Evolutionary conservation across 2,888 invertebrate species (phyloP).

Genomic region (Eupithecia subfuscata): DNA sequence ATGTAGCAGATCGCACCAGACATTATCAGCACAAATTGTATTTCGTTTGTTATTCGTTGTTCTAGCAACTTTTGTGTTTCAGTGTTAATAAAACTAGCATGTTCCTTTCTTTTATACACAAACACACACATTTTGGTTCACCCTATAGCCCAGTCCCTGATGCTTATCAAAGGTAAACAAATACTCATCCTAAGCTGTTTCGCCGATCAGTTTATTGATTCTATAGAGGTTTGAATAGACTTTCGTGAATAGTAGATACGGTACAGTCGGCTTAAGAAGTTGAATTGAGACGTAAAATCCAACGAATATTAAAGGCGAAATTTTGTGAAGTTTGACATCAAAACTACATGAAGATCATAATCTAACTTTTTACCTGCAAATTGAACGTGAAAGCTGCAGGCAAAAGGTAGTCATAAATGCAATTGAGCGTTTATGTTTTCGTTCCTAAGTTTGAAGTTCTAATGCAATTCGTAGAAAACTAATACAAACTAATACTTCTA

Average conservation of each 20-base stretch:
- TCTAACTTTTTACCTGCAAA: too few relatives aligned
- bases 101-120: not conserved
- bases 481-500: too few relatives aligned
- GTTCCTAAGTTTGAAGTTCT: too few relatives aligned
- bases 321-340: not conserved
- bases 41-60: conserved; percentile 38
- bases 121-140: not conserved
- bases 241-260: not conserved
- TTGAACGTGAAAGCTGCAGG: too few relatives aligned
- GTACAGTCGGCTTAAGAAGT: not conserved
- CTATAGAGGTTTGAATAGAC: conserved; percentile 7
- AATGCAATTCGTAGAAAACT: too few relatives aligned
- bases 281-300: not conserved
- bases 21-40: conserved; percentile 44
- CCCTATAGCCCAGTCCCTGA: not conserved
- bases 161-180: conserved; percentile 11
- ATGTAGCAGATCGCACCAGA: not conserved
- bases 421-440: too few relatives aligned
- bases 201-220: conserved; percentile 18
- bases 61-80: conserved; percentile 17
- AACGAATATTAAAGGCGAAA: not conserved
- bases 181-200: conserved; percentile 2
- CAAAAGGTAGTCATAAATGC: too few relatives aligned
- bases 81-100: not conserved
- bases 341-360: too few relatives aligned